Evolutionary conservation across 2,797 vertebrate species (phyloP).

Genomic region (Hybognathus amarus): DNA sequence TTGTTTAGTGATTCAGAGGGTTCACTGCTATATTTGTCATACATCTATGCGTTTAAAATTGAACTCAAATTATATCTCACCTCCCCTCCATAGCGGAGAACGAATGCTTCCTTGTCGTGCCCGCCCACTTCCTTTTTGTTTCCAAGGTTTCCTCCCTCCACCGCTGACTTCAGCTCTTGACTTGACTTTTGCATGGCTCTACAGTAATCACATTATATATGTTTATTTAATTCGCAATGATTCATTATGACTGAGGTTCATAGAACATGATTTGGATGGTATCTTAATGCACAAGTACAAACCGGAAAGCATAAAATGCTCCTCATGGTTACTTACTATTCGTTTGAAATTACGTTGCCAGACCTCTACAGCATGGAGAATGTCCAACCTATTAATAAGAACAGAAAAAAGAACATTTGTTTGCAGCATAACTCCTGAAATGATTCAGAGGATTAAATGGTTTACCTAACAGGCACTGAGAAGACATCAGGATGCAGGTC

Average conservation of each 20-base stretch:
- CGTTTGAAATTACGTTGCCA: constrained; percentile 91
- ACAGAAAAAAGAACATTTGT: background rate
- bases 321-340: constrained; percentile 80
- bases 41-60: background rate
- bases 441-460: background rate
- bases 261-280: background rate
- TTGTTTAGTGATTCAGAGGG: background rate
- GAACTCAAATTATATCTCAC: constrained; percentile 64
- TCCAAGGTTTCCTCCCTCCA: constrained; percentile 87
- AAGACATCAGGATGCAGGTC: constrained; percentile 92
- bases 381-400: constrained; percentile 78
- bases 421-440: background rate
- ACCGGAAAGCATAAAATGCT: background rate
- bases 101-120: constrained; percentile 88
- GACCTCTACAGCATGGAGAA: constrained; percentile 81
- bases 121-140: constrained; percentile 84
- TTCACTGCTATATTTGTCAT: background rate
- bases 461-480: constrained; percentile 81
- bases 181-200: constrained; percentile 88
- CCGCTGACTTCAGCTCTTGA: constrained; percentile 85
- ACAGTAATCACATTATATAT: background rate
- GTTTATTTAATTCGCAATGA: background rate
- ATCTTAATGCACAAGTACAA: background rate
- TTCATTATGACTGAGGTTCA: background rate
- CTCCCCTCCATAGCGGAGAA: constrained; percentile 88